Base-by-base conservation (phyloP, 2,113 vertebrate genomes). In the Misgurnus anguillicaudatus region DNA sequence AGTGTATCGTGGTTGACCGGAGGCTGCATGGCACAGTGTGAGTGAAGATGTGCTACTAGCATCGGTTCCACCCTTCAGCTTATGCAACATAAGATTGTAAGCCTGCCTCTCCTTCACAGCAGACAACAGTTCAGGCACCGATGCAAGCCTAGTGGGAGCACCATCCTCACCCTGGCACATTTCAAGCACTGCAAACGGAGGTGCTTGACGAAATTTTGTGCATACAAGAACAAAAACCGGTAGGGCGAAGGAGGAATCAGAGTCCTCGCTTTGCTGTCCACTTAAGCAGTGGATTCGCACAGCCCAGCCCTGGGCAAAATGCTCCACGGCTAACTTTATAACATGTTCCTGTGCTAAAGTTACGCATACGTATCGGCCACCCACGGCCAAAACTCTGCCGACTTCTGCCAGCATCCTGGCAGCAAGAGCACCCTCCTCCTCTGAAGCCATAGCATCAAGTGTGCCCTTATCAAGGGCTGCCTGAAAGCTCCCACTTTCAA, bases 401-500 rank as follows among this genome's bases (percentile, higher is more conserved):
- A 99, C 91, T 91, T 99, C 96, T 0, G 89, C 89, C 82, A 99
- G 91, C 96, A 99, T 97, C 83, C 82, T 86, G 85, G 81, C 70
- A n/a, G 92, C 92, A 79, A 93, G 78, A 0, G 81, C 66, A 7
- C 92, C 92, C 17, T 89, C 88, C 47, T 90, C 90, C 65, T 97
- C 83, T 0, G 96, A 95, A 8, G 91, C 89, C 84, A 99, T 82
- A 6, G 98, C 96, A 39, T 99, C 98, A 82, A 99, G 88, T 0
- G 97, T 99, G 82, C 97, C 97, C 83, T 99, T 99, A 88, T 99
- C 98, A 78, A 99, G 86, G 45, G 93, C 92, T 53, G 92, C 95
- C 74, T 98, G 96, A 88, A 94, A 99, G 1, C 92, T 91, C 58
- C 84, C 87, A 0, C 94, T 93, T 0, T 93, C 90, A 77, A 97